Percentiles rank a stretch among this genome's conserved stretches.
Evolutionary conservation across 2,797 vertebrate genomes (phyloP).

Genomic region (Dicrostonyx torquatus): DNA sequence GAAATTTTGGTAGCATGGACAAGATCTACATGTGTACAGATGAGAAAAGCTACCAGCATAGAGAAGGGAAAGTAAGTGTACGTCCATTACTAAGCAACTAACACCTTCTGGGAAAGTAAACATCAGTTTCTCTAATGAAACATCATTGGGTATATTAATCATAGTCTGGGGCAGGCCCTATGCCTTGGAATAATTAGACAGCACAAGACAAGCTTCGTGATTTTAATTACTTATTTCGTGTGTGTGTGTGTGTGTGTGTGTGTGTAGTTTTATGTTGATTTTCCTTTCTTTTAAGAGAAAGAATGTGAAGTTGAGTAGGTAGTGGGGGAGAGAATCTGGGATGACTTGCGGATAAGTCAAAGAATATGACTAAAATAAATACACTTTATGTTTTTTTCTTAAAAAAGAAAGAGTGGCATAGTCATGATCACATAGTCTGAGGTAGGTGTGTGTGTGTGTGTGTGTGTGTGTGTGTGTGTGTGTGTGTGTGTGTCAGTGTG

Average conservation of each 20-base stretch:
- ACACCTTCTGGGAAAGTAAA: not conserved
- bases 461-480: not conserved
- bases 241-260: too few relatives aligned
- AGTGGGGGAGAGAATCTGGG: not conserved
- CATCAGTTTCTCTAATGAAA: not conserved
- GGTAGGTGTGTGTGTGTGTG: too few relatives aligned
- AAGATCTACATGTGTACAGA: not conserved
- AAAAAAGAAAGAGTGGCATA: not conserved
- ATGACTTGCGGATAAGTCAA: not conserved
- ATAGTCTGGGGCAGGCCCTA: not conserved
- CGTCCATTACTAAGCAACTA: not conserved
- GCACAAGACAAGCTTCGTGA: not conserved
- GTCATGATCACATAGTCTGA: not conserved
- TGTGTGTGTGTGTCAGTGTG: not conserved
- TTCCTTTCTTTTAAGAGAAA: not conserved
- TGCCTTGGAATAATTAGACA: not conserved
- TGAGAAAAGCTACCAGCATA: not conserved
- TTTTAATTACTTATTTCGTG: not conserved
- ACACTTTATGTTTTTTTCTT: too few relatives aligned
- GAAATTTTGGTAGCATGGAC: not conserved
- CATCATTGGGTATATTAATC: not conserved
- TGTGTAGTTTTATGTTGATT: not conserved
- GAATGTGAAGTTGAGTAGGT: not conserved
- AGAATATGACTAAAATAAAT: not conserved
- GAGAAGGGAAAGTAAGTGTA: too few relatives aligned